Evolutionary conservation across 2,113 vertebrate genomes (phyloP).

Genomic region (Bos taurus): DNA sequence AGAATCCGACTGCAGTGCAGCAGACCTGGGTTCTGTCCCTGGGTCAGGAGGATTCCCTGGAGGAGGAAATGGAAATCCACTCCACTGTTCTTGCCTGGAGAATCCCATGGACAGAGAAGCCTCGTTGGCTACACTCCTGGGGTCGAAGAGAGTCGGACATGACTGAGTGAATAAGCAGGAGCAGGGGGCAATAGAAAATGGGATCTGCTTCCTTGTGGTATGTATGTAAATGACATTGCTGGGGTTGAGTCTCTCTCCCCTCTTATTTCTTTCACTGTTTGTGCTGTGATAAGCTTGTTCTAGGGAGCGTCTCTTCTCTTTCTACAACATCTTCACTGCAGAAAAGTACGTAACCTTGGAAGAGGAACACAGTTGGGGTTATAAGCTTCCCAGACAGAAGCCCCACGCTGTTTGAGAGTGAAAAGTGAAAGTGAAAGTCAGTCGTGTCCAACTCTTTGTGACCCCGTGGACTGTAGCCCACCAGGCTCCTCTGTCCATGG

Average conservation of each 20-base stretch:
- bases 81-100: neutral
- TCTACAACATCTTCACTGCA: neutral
- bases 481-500: neutral
- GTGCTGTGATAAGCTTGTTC: neutral
- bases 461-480: neutral
- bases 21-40: neutral
- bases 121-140: neutral
- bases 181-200: accelerated
- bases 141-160: accelerated
- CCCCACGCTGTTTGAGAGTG: neutral
- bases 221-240: accelerated
- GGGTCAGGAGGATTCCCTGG: neutral
- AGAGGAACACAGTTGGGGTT: no score
- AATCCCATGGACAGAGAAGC: neutral
- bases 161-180: accelerated
- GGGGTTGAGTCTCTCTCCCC: neutral
- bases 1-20: neutral
- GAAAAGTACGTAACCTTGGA: neutral
- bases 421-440: neutral
- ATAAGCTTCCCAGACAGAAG: neutral
- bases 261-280: neutral
- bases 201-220: accelerated
- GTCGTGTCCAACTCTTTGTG: accelerated
- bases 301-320: neutral
- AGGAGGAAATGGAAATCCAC: neutral